These are phyloP conservation scores for Mastacembelus armatus DNA, from an alignment of 2,797 vertebrate genomes.

Conservation along the genomic window DNA sequence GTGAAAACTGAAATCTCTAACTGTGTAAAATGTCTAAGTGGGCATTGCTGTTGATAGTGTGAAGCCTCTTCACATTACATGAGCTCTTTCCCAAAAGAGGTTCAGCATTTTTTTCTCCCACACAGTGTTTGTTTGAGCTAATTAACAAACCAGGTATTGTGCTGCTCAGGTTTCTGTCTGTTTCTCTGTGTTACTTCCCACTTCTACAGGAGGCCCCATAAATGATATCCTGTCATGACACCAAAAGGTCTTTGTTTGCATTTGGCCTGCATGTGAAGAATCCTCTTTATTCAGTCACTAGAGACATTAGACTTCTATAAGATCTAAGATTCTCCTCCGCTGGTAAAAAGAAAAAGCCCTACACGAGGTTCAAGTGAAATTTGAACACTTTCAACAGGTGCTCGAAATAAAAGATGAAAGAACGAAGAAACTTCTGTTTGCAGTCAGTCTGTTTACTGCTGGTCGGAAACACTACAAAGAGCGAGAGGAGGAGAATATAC, in stretches of 20 bases:
- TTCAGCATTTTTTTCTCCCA: conserved; percentile 42
- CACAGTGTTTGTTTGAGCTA: conserved; percentile 59
- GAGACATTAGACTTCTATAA: conserved; percentile 42
- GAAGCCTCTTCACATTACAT: conserved; percentile 18
- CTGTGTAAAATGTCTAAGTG: neutral
- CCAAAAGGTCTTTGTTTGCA: conserved; percentile 77
- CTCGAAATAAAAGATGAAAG: conserved; percentile 65
- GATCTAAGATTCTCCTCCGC: conserved; percentile 44
- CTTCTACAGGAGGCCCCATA: conserved; percentile 66
- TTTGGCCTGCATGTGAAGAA: conserved; percentile 60
- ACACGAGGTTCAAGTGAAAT: conserved; percentile 49
- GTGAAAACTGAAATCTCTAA: neutral
- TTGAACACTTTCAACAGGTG: conserved; percentile 64
- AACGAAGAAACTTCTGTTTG: conserved; percentile 47
- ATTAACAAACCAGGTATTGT: conserved; percentile 74
- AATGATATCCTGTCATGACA: conserved; percentile 73
- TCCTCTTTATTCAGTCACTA: conserved; percentile 45
- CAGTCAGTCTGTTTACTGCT: conserved; percentile 65
- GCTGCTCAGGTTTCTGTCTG: conserved; percentile 60
- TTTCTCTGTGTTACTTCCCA: conserved; percentile 65
- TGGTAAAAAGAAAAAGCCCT: neutral
- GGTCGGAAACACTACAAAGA: conserved; percentile 62
- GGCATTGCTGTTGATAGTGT: conserved; percentile 3
- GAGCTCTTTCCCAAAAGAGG: conserved; percentile 30
- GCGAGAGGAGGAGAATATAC: conserved; percentile 32